Percentiles rank a stretch among this genome's conserved stretches.
Conservation (phyloP, 92 coral and sea anemone genomes). For the Siderastrea siderea region DNA sequence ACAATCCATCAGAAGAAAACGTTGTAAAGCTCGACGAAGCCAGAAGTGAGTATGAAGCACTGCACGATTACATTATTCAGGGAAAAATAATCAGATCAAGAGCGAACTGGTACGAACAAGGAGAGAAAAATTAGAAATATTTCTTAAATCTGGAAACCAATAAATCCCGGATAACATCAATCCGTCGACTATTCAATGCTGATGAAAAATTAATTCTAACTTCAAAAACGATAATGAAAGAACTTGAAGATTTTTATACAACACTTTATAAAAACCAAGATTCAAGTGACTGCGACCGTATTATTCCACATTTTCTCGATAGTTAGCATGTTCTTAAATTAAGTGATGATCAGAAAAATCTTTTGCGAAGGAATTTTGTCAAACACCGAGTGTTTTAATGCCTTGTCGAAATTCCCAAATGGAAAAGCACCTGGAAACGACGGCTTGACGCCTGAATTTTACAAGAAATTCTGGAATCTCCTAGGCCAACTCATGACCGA, state of each 20-base stretch:
- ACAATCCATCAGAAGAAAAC: constrained; percentile 43
- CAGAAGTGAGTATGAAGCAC: constrained; percentile 33
- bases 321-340: constrained; percentile 6
- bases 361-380: constrained; percentile 44
- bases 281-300: no score
- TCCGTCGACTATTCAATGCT: constrained; percentile 6
- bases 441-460: constrained; percentile 60
- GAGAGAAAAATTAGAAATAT: constrained; percentile 54
- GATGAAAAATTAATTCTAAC: no score
- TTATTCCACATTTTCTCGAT: no score
- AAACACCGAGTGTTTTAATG: constrained; percentile 41
- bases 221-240: no score
- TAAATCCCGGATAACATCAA: constrained; percentile 12
- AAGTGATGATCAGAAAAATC: constrained; percentile 25
- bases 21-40: constrained; percentile 19
- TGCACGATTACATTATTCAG: no score
- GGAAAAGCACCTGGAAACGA: constrained; percentile 58
- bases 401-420: constrained; percentile 10
- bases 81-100: no score
- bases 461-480: constrained; percentile 54
- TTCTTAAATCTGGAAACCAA: constrained; percentile 56
- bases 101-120: constrained; percentile 43
- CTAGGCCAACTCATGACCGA: constrained; percentile 46
- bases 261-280: no score
- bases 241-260: no score